A percentile compares a stretch with the other conserved stretches of the same genome.
phyloP scores from a whole-genome alignment of 2,113 vertebrate species.

The Thalassoma bifasciatum region DNA sequence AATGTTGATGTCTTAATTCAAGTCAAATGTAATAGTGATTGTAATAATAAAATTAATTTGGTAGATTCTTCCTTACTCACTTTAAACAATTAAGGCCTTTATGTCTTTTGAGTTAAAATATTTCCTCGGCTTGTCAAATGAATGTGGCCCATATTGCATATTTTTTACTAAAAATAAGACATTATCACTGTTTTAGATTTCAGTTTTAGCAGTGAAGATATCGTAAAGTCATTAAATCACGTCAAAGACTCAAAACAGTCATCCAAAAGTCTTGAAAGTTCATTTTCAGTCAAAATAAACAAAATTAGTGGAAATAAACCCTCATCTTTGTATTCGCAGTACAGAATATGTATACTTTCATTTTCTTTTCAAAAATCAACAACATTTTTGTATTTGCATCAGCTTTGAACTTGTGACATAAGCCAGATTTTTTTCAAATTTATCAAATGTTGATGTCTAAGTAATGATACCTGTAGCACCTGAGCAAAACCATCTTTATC shows the following conservation, averaged over 20 bases:
- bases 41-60: too few relatives aligned
- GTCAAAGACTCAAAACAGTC: constrained; percentile 18
- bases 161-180: too few relatives aligned
- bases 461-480: constrained; percentile 58
- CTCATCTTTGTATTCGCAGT: constrained; percentile 32
- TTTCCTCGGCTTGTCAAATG: too few relatives aligned
- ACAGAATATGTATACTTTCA: constrained; percentile 40
- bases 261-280: constrained; percentile 21
- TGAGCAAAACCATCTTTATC: constrained; percentile 57
- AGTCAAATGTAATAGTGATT: too few relatives aligned
- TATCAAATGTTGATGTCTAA: constrained; percentile 32
- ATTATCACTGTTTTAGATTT: too few relatives aligned
- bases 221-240: not conserved
- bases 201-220: not conserved
- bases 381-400: constrained; percentile 76
- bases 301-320: constrained; percentile 59
- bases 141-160: too few relatives aligned
- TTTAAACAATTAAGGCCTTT: too few relatives aligned
- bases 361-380: constrained; percentile 59
- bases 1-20: too few relatives aligned
- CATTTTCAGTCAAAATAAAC: constrained; percentile 17
- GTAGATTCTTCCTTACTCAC: too few relatives aligned
- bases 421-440: not conserved
- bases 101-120: too few relatives aligned
- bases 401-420: constrained; percentile 20